Evolutionary conservation across 2,797 vertebrate species (phyloP), one percentile per base, ranked within the genome.

Genomic region (Sciurus carolinensis): DNA sequence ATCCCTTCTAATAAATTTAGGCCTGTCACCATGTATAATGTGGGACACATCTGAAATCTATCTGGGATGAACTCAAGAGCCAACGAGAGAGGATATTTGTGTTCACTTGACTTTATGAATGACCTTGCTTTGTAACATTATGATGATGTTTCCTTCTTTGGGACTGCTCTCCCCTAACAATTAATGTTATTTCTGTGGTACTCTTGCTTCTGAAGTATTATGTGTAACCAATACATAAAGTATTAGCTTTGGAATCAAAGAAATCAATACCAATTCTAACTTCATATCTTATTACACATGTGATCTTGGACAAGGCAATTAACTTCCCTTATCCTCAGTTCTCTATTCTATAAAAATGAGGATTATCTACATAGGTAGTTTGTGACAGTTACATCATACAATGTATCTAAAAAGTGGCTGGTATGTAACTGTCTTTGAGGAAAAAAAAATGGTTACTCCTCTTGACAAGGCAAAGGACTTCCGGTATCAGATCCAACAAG

Each of bases 241-340:
- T 9, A 91, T 50, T 17, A 50, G 30, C 13, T 88, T 92, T 90
- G 28, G 52, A 95, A 95, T 66, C 24, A 92, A 92, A 76, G 20
- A 57, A 57, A 88, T 3, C 12, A 11, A 39, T 24, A 26, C 33
- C 81, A n/a, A 85, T 77, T 87, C 39, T 73, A 84, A 17, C 26
- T 57, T 54, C 28, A 11, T 42, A 80, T 18, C 83, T 90, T 79
- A 64, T 26, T 90, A 50, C 6, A 15, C n/a, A 22, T 59, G 10
- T 89, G 20, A 82, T 86, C 69, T 90, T 50, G 17, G 12, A 44
- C 20, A 5, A 83, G 39, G 66, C 10, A 33, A 42, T 75, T 88
- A 81, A 92, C 2, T 20, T 79, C 28, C 20, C 7, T 73, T 52
- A 91, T 72, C 6, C 17, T 64, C 18, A 59, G n/a, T 52, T 66